phyloP scores from a whole-genome alignment of 1,140 invertebrate genomes.

The Elysia chlorotica region DNA sequence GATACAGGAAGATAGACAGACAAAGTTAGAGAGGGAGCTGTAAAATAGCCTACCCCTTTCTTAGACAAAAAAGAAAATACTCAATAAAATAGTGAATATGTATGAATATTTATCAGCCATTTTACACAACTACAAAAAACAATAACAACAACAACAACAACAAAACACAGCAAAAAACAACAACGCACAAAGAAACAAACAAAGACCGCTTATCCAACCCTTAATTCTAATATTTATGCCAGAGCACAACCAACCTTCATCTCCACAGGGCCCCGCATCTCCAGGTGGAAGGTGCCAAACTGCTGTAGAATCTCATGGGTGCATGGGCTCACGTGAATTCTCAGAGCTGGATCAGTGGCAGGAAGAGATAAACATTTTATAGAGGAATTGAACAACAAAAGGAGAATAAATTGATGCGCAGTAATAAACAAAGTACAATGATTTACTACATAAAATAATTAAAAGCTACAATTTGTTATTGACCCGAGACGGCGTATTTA shows the following conservation, averaged over 20 bases:
- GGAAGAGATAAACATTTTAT: neutral
- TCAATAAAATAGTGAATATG: too few species aligned
- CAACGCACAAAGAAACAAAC: too few species aligned
- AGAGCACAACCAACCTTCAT: slow-evolving; percentile 77
- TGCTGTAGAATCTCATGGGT: slow-evolving; percentile 87
- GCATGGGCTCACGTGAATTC: slow-evolving; percentile 90
- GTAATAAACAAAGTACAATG: neutral
- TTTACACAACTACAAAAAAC: too few species aligned
- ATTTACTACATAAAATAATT: too few species aligned
- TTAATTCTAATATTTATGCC: neutral
- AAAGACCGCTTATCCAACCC: neutral
- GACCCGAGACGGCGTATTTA: too few species aligned
- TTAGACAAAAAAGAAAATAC: too few species aligned
- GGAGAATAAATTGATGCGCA: neutral
- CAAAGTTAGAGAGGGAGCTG: too few species aligned
- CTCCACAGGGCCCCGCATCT: slow-evolving; percentile 86
- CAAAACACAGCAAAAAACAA: neutral
- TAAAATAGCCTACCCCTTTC: too few species aligned
- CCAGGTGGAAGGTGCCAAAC: slow-evolving; percentile 86
- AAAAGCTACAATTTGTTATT: too few species aligned
- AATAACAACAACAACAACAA: too few species aligned
- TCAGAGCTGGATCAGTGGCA: slow-evolving; percentile 70
- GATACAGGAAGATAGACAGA: too few species aligned
- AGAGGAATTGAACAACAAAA: neutral
- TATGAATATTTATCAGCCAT: too few species aligned